Conservation (phyloP, 2,888 invertebrate genomes). For the Cryptocheilus praepositus region DNA sequence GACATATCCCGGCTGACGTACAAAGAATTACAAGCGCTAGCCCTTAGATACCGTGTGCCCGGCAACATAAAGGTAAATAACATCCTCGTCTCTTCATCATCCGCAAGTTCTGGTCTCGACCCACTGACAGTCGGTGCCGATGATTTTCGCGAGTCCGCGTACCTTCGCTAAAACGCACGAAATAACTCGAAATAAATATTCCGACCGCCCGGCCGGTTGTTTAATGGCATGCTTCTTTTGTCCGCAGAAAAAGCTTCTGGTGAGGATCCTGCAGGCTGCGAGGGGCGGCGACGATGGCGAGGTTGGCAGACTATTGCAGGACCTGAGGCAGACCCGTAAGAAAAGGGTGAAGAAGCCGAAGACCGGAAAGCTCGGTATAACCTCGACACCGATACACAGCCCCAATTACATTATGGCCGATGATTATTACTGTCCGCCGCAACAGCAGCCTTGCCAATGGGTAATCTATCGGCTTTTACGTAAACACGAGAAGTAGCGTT, state of each 20-base stretch:
- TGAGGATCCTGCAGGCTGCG: conserved; percentile 65
- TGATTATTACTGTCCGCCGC: conserved; percentile 61
- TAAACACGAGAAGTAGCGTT: no score
- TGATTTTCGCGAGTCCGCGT: not conserved
- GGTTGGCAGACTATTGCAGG: conserved; percentile 58
- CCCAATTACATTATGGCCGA: conserved; percentile 62
- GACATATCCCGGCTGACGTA: conserved; percentile 66
- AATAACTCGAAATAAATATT: no score
- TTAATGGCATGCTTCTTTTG: conserved; percentile 22
- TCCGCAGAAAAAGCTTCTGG: conserved; percentile 63
- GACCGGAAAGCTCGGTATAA: conserved; percentile 44
- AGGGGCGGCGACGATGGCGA: conserved; percentile 61
- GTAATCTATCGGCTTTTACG: conserved; percentile 47
- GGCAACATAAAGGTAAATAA: conserved; percentile 71
- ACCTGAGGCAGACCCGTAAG: conserved; percentile 66
- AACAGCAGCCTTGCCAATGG: conserved; percentile 65
- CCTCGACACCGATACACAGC: conserved; percentile 60
- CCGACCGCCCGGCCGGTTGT: no score
- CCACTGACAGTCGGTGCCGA: no score
- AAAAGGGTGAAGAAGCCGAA: conserved; percentile 60
- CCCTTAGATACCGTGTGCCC: conserved; percentile 65
- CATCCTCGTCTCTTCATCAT: not conserved
- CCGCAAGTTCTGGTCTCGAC: no score
- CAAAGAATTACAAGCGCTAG: conserved; percentile 68
- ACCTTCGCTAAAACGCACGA: not conserved